Percentiles rank a stretch among this genome's conserved stretches.
Evolutionary conservation across 2,113 vertebrate species (phyloP).

Genomic region (Pantherophis guttatus): DNA sequence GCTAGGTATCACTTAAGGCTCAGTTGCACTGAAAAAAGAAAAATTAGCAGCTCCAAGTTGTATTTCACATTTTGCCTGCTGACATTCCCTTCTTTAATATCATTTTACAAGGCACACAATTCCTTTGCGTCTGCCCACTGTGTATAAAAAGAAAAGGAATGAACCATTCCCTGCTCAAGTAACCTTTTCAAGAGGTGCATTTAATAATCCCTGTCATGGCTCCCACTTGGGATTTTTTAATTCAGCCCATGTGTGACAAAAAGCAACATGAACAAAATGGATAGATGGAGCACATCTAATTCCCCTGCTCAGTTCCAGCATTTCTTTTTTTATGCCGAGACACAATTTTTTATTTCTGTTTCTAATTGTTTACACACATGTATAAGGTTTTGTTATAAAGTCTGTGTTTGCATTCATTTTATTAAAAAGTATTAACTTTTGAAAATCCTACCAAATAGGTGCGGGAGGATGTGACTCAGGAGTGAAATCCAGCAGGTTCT

Average conservation of each 20-base stretch:
- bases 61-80: neutral
- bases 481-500: too few species aligned
- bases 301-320: neutral
- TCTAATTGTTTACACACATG: neutral
- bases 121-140: neutral
- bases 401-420: neutral
- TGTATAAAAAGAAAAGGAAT: neutral
- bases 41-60: neutral
- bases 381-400: neutral
- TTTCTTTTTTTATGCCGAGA: neutral
- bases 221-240: neutral
- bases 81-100: neutral
- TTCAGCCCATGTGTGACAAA: neutral
- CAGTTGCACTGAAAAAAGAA: neutral
- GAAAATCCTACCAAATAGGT: neutral
- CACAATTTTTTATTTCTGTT: neutral
- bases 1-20: neutral
- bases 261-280: neutral
- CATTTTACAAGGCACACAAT: neutral
- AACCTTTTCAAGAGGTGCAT: neutral
- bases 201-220: neutral
- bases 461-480: neutral
- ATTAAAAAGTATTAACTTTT: neutral
- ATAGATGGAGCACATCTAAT: neutral
- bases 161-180: neutral